Conservation (phyloP, 2,888 invertebrate species). For the Meandrusa payeni region DNA sequence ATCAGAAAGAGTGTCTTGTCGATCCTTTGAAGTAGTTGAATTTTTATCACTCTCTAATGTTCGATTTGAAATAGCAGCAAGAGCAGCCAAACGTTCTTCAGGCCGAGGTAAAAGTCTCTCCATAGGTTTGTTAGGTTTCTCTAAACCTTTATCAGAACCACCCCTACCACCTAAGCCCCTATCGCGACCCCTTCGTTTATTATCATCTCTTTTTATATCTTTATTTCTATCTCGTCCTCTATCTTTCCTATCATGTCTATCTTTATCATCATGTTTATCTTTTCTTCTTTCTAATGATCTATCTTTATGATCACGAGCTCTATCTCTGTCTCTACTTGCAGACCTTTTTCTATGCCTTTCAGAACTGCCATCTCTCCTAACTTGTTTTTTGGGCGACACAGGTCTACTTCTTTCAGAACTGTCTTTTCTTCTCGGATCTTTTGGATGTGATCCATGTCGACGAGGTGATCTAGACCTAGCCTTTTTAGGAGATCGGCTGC, state of each 20-base stretch:
- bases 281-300: constrained; percentile 73
- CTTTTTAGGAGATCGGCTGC: constrained; percentile 73
- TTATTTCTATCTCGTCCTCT: constrained; percentile 84
- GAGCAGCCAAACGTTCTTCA: constrained; percentile 82
- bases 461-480: constrained; percentile 70
- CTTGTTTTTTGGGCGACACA: constrained; percentile 71
- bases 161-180: constrained; percentile 71
- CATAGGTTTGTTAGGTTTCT: constrained; percentile 82
- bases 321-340: constrained; percentile 72
- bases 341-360: constrained; percentile 69
- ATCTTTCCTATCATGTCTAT: constrained; percentile 84
- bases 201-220: constrained; percentile 76
- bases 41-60: constrained; percentile 69
- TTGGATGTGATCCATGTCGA: constrained; percentile 57
- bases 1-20: constrained; percentile 70
- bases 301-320: constrained; percentile 74
- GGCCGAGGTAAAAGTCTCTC: constrained; percentile 83
- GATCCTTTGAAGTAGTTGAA: constrained; percentile 68
- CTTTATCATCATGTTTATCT: constrained; percentile 79
- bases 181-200: constrained; percentile 73
- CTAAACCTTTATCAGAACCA: constrained; percentile 75
- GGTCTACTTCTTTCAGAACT: constrained; percentile 74
- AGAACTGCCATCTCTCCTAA: constrained; percentile 60
- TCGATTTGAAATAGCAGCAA: constrained; percentile 76
- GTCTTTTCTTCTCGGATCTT: constrained; percentile 67